These are phyloP conservation scores for Catamblyrhynchus diadema DNA, from an alignment of 2,797 vertebrate species.

Conservation along the genomic window DNA sequence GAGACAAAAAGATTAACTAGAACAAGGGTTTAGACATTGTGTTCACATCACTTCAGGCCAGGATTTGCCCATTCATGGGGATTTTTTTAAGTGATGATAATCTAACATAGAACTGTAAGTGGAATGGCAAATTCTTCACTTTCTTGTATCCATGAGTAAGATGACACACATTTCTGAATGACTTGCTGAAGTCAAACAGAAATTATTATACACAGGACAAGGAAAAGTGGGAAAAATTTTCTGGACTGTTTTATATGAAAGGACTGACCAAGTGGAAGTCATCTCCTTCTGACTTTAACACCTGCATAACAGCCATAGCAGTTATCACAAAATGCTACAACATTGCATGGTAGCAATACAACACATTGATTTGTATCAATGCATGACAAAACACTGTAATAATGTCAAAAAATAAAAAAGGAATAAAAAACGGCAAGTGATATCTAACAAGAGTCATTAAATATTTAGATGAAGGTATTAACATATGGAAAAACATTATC, in stretches of 20 bases:
- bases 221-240: not conserved
- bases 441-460: conserved; percentile 23
- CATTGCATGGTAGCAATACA: not conserved
- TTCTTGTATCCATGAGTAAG: not conserved
- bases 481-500: conserved; percentile 32
- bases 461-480: conserved; percentile 41
- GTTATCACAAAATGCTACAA: not conserved
- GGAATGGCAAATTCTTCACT: not conserved
- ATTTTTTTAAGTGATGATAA: not conserved
- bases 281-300: not conserved
- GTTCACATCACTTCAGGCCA: not conserved
- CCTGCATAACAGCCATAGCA: not conserved
- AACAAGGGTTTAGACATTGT: not conserved
- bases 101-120: not conserved
- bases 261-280: not conserved
- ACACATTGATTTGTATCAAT: not conserved
- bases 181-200: not conserved
- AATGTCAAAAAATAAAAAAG: not conserved
- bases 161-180: not conserved
- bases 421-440: not conserved
- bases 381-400: not conserved
- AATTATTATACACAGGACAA: not conserved
- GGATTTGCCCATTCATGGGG: not conserved
- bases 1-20: not conserved
- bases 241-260: not conserved